Conservation (phyloP, 2,113 vertebrate species). For the Dinomys branickii region DNA sequence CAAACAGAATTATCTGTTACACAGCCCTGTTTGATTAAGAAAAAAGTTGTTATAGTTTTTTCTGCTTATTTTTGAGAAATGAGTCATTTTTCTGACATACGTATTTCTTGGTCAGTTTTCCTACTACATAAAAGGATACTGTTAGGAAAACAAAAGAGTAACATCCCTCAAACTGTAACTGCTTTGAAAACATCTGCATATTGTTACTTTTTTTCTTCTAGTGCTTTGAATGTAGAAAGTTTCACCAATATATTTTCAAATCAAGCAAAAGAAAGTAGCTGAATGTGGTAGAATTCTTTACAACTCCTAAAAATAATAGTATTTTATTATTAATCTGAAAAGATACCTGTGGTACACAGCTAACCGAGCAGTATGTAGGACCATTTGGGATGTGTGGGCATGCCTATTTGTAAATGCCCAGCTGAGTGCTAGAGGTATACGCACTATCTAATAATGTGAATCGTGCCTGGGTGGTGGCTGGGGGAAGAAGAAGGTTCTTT, state of each 20-base stretch:
- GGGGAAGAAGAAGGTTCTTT: background rate
- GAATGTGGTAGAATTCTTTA: background rate
- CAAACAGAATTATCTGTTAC: background rate
- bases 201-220: background rate
- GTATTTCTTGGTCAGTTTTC: background rate
- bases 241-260: background rate
- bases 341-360: background rate
- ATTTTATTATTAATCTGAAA: background rate
- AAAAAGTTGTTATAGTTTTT: background rate
- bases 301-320: background rate
- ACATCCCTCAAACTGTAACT: background rate
- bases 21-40: background rate
- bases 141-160: conserved; percentile 2
- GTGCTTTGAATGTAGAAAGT: background rate
- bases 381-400: background rate
- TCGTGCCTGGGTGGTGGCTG: background rate
- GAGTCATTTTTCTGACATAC: background rate
- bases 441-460: background rate
- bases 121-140: conserved; percentile 15
- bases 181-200: background rate
- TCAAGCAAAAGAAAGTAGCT: conserved; percentile 33
- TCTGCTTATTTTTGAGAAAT: conserved; percentile 22
- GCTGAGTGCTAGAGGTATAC: background rate
- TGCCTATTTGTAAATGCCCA: background rate
- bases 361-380: background rate